Evolutionary conservation across 2,113 vertebrate genomes (phyloP).

Genomic region (Oreochromis spilurus): DNA sequence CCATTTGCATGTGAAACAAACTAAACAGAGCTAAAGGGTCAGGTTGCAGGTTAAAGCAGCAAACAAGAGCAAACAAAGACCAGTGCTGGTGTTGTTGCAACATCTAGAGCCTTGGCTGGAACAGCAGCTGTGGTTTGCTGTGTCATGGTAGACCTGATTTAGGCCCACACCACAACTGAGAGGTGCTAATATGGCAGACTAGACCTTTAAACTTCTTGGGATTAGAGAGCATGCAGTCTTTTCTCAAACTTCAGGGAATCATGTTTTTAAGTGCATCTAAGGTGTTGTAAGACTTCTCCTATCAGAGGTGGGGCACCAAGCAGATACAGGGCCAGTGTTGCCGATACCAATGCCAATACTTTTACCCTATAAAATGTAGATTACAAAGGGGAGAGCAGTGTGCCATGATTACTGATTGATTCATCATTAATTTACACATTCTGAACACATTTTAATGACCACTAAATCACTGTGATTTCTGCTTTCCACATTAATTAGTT

Average conservation of each 20-base stretch:
- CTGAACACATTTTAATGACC: background rate
- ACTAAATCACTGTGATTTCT: background rate
- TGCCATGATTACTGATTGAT: background rate
- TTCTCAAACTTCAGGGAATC: background rate
- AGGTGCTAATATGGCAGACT: background rate
- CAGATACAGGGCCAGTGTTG: background rate
- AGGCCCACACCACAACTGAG: background rate
- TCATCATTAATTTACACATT: background rate
- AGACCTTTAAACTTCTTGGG: background rate
- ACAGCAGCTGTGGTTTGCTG: background rate
- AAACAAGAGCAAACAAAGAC: background rate
- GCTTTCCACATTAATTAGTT: background rate
- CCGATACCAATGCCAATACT: background rate
- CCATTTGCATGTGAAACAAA: background rate
- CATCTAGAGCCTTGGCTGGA: background rate
- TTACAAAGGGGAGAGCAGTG: rapidly evolving
- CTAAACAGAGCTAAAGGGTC: background rate
- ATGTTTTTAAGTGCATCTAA: background rate
- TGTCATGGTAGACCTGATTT: background rate
- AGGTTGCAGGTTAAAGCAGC: background rate
- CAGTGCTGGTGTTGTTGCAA: background rate
- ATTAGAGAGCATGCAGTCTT: background rate
- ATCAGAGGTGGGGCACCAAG: background rate
- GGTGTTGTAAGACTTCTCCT: background rate
- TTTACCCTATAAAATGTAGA: background rate